phyloP scores from a whole-genome alignment of 2,888 invertebrate genomes.

The Neoscelio sp. region DNA sequence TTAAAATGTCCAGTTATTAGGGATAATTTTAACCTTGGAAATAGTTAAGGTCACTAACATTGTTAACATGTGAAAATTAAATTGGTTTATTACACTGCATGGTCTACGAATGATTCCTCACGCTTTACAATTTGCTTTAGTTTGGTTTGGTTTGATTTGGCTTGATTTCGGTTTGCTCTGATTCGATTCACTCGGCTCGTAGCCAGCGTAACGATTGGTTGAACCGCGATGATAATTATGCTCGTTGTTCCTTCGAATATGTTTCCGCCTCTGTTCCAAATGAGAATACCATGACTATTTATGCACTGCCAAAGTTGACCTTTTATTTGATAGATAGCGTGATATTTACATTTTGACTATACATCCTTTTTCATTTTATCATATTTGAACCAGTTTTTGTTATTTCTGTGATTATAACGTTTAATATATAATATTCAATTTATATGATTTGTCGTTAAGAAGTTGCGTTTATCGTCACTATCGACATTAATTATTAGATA shows the following conservation, averaged over 20 bases:
- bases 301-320: background rate
- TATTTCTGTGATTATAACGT: no score
- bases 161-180: slow-evolving; percentile 77
- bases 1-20: background rate
- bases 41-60: slow-evolving; percentile 41
- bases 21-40: slow-evolving; percentile 22
- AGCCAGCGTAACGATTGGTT: slow-evolving; percentile 69
- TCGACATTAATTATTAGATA: slow-evolving; percentile 6
- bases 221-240: slow-evolving; percentile 53
- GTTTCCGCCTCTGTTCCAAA: slow-evolving; percentile 12
- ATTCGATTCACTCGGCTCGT: slow-evolving; percentile 73
- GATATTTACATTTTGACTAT: no score
- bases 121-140: slow-evolving; percentile 61
- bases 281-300: slow-evolving; percentile 19
- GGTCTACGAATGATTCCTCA: slow-evolving; percentile 31
- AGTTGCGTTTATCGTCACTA: background rate
- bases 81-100: slow-evolving; percentile 56
- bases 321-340: no score
- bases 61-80: slow-evolving; percentile 52
- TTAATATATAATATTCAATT: no score
- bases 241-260: slow-evolving; percentile 34
- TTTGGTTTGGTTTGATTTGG: slow-evolving; percentile 73
- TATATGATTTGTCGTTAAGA: no score
- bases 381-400: no score
- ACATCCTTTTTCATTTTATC: no score